Conservation (phyloP, 1,140 invertebrate species). For the Dermatophagoides farinae region DNA sequence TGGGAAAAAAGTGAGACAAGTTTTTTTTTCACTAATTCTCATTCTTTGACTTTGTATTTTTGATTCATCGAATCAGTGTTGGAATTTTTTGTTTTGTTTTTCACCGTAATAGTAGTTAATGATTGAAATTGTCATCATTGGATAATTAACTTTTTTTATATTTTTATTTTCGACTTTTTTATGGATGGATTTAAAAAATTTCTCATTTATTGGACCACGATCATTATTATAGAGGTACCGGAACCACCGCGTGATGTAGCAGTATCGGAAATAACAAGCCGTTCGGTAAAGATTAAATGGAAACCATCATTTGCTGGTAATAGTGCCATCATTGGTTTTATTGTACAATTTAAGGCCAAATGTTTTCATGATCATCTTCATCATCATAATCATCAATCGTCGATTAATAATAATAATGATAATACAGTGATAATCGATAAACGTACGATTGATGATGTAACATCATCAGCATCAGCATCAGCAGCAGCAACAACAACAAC, state of each 20-base stretch:
- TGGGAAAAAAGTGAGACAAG: too few relatives aligned
- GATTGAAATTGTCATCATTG: too few relatives aligned
- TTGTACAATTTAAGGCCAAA: slow-evolving; percentile 20
- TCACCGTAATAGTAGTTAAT: too few relatives aligned
- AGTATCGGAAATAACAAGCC: slow-evolving; percentile 25
- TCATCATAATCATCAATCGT: background rate
- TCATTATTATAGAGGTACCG: slow-evolving; percentile 21
- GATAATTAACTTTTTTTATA: too few relatives aligned
- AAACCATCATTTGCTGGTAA: slow-evolving; percentile 30
- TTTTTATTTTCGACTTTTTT: too few relatives aligned
- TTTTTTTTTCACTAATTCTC: too few relatives aligned
- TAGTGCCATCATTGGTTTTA: slow-evolving; percentile 28
- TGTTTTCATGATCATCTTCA: too few relatives aligned
- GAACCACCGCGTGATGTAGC: slow-evolving; percentile 28
- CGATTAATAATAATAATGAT: too few relatives aligned
- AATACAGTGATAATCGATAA: background rate
- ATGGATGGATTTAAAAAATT: background rate
- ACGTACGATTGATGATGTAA: background rate
- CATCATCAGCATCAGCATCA: background rate
- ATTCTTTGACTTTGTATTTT: too few relatives aligned
- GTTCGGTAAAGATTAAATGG: slow-evolving; percentile 27
- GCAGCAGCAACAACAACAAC: background rate
- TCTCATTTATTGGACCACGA: background rate
- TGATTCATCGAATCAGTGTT: too few relatives aligned
- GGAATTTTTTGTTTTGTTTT: too few relatives aligned